These are phyloP conservation scores for Schmidtea mediterranea DNA, from an alignment of 1,140 invertebrate genomes.

Conservation along the genomic window DNA sequence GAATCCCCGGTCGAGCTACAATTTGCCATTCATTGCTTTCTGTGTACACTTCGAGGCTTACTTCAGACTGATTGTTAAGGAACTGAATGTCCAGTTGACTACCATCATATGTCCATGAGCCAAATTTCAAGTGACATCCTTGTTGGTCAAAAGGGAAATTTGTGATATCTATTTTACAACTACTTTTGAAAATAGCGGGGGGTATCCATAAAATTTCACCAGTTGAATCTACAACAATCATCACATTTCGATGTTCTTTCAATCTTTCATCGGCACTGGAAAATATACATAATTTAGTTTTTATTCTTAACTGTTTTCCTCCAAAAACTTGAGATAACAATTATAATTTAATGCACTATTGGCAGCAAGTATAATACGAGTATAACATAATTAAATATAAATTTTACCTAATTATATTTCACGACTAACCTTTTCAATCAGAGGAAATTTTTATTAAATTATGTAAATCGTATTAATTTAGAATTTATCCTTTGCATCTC, in stretches of 20 bases:
- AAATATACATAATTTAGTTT: no score
- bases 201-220: conserved; percentile 41
- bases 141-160: conserved; percentile 44
- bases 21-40: conserved; percentile 12
- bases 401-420: no score
- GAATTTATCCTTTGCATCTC: no score
- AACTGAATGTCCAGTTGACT: conserved; percentile 32
- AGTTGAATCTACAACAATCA: conserved; percentile 32
- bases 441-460: no score
- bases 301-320: no score
- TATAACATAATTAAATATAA: no score
- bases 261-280: conserved; percentile 11
- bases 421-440: no score
- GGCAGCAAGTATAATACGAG: no score
- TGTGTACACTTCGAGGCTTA: conserved; percentile 13
- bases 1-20: background rate
- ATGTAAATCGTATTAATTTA: no score
- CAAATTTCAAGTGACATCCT: conserved; percentile 35
- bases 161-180: conserved; percentile 37
- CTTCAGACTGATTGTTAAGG: conserved; percentile 9
- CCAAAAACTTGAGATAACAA: no score
- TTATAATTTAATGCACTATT: no score
- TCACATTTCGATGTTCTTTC: conserved; percentile 32
- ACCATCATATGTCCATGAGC: conserved; percentile 33
- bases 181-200: conserved; percentile 35